These are phyloP conservation scores for Falco rusticolus DNA, from an alignment of 2,797 vertebrate genomes.

Conservation along the genomic window DNA sequence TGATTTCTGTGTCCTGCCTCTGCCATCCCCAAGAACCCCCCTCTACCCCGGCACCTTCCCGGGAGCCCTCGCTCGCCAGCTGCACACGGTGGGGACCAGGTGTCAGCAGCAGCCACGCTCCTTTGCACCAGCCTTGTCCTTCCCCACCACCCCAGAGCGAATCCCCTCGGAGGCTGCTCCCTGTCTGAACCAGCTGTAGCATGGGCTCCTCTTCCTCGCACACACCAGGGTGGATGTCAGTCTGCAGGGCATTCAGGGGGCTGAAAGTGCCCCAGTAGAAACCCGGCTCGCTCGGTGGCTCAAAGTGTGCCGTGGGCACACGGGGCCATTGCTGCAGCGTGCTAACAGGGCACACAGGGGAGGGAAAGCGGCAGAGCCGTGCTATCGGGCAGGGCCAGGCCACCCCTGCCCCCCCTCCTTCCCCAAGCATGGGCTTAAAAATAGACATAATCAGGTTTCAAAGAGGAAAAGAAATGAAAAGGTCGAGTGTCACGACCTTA, in stretches of 20 bases:
- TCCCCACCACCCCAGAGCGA: rapidly evolving
- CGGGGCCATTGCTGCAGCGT: rapidly evolving
- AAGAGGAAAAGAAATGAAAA: slow-evolving; percentile 65
- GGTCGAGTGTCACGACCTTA: slow-evolving; percentile 61
- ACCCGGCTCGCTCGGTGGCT: rapidly evolving
- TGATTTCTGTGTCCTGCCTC: neutral
- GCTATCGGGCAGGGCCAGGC: neutral
- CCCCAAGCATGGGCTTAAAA: slow-evolving; percentile 42
- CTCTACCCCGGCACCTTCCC: rapidly evolving
- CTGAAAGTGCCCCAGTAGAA: neutral
- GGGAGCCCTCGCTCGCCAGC: neutral
- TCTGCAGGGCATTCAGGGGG: neutral
- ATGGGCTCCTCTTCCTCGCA: rapidly evolving
- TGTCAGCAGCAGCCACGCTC: neutral
- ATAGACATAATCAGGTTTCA: slow-evolving; percentile 72
- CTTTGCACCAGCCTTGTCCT: neutral
- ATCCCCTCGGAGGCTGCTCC: neutral
- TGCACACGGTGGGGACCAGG: neutral
- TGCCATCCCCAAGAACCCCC: neutral
- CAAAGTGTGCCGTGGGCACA: rapidly evolving
- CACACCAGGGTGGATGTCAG: rapidly evolving
- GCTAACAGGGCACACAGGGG: neutral
- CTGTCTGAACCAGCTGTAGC: neutral
- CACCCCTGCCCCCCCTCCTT: slow-evolving; percentile 13
- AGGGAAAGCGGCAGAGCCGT: neutral